Evolutionary conservation across 2,797 vertebrate genomes (phyloP), one percentile per base, ranked within the genome.

Genomic region (Falco columbarius): DNA sequence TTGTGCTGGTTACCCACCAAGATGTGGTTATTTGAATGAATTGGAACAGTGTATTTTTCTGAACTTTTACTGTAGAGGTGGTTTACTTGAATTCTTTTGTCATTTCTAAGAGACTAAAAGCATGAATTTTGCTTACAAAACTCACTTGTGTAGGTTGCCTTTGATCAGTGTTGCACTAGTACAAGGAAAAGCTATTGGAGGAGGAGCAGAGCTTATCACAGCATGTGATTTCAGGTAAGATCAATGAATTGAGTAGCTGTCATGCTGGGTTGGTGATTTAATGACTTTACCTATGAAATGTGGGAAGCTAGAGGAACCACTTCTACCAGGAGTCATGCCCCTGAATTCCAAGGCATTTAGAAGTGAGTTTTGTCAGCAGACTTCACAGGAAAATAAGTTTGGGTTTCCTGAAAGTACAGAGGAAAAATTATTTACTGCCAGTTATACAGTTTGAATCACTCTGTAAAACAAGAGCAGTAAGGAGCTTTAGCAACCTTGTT

Each of bases 221-320:
- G 99, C 99, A 12, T 99, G 99, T 91, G 99, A 99, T 98, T 99
- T 99, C 98, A 99, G 99, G 99, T 99, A 96, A 90, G 97, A n/a
- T 63, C 21, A 73, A 75, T 67, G 56, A 21, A 44, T 52, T 77
- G 54, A 82, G 27, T 59, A 66, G 38, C 44, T 73, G 29, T 42
- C 29, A 2, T 3, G 6, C 34, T 84, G 32, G 8, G 16, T 42
- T 22, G 12, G 20, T 42, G 7, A 40, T 66, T 59, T 81, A 46
- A 76, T 82, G 42, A n/a, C 36, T 58, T 42, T 27, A 21, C 20
- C 20, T 26, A 4, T 58, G 65, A 74, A 68, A 86, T 20, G 3
- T 22, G 52, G 58, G 34, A 62, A 70, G 21, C 44, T n/a, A 46
- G 36, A 76, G 52, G 61, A 81, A 49, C 29, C 9, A 3, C 17